Evolutionary conservation across 2,888 invertebrate species (phyloP), one percentile per base, ranked within the genome.

Genomic region (Endotricha flammealis): DNA sequence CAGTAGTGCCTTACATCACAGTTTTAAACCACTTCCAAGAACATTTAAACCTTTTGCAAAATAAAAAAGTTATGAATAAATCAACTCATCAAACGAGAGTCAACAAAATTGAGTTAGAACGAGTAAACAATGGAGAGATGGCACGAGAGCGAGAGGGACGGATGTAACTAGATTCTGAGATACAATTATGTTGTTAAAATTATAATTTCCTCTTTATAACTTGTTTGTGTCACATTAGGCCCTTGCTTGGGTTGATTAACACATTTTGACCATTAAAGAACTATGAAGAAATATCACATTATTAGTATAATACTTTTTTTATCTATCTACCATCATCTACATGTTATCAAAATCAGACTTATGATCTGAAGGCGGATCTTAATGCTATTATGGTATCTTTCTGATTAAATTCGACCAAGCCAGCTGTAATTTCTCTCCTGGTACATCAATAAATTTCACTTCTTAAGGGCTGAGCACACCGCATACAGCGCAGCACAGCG

Each of bases 111-210:
- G 47, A 48, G 48, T 36, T 42, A 44, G 57, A 73, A 36, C 41
- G 58, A 47, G 65, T 64, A 32, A 32, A 38, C 39, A 5, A 32
- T 45, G 58, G 32, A 5, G n/a, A 13, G 12, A 34, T 8, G 31
- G 1, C 2, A 2, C 12, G 30, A 20, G 60, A 51, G 43, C 27
- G 56, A 75, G 41, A 35, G 63, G 50, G 71, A 65, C 12, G 41
- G 39, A 25, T 27, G 44, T 61, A 58, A 60, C 56, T 67, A 64
- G 65, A 62, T 55, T 53, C 53, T 57, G 53, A 67, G 61, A 52
- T 68, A 61, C 71, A 76, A 79, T 81, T 79, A 81, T 75, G 70
- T 67, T 70, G 78, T 79, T 77, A 65, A 64, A 60, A 67, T 62
- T 67, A 72, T 79, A 77, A 77, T 77, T 72, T 72, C 52, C 65